Evolutionary conservation across 2,888 invertebrate genomes (phyloP).

Genomic region (Dynastes maya): DNA sequence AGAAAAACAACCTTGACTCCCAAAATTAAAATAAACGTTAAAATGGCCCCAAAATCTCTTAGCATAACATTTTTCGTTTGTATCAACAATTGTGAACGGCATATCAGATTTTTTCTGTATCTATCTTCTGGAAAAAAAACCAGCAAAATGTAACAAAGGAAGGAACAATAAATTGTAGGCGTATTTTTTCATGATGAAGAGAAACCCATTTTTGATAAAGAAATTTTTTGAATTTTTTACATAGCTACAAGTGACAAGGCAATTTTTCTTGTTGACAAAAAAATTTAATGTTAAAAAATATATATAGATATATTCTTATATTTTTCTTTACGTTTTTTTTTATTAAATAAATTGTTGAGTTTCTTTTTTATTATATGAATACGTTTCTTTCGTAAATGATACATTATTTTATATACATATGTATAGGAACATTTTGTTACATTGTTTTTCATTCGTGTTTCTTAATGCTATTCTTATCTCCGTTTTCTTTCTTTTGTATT

Average conservation of each 20-base stretch:
- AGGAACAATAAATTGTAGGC: conserved; percentile 50
- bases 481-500: conserved; percentile 53
- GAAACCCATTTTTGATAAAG: conserved; percentile 55
- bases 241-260: conserved; percentile 57
- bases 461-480: conserved; percentile 51
- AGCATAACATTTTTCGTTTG: no score
- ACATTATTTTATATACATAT: conserved; percentile 31
- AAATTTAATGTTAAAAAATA: conserved; percentile 15
- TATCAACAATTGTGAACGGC: conserved; percentile 43
- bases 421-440: conserved; percentile 48
- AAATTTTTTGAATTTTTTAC: conserved; percentile 61
- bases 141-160: conserved; percentile 38
- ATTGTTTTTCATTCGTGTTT: conserved; percentile 48
- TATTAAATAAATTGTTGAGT: conserved; percentile 30
- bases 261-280: conserved; percentile 41
- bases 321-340: conserved; percentile 15
- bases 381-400: conserved; percentile 49
- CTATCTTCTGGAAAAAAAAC: conserved; percentile 46
- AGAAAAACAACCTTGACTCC: conserved; percentile 49
- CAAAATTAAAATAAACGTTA: conserved; percentile 46
- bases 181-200: conserved; percentile 50
- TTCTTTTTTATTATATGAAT: conserved; percentile 42
- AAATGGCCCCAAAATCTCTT: no score
- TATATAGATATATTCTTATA: conserved; percentile 17
- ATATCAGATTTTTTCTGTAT: conserved; percentile 45